Evolutionary conservation across 2,797 vertebrate species (phyloP), one percentile per base, ranked within the genome.

Genomic region (Luscinia megarhynchos): DNA sequence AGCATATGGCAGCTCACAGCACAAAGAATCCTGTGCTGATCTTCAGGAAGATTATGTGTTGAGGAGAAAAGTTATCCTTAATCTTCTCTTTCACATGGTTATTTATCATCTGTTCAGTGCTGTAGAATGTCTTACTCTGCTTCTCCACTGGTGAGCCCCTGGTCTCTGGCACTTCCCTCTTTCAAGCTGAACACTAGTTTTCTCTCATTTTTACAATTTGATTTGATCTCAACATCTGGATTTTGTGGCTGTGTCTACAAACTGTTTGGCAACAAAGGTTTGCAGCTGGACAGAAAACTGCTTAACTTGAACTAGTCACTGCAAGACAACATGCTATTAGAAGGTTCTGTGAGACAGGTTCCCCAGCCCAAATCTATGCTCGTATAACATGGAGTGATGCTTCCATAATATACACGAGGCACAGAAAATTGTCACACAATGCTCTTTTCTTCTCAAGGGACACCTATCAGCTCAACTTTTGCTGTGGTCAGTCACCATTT

Each of bases 401-500:
- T 75, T 81, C 79, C 53, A 38, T 17, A 51, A 64, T 11, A 87
- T 5, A 66, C 38, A 67, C 0, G 3, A 85, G n/a, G 15, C 30
- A 77, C 34, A 54, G 21, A 14, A 38, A 87, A 75, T 2, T 69
- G 67, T 73, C 82, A 85, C 29, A 86, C 57, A 83, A 45, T 2
- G 14, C 32, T 61, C 30, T 80, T 41, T 70, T 54, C 45, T 83
- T 83, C 76, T 78, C 55, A 72, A 91, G 82, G 72, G 45, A 38
- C 17, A 74, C 24, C 63, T 57, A 84, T 78, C 75, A 89, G 75
- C 78, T 83, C 81, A 73, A 27, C 16, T 72, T 83, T n/a, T 73
- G 41, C 77, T 92, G 72, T 46, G 57, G 59, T 93, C 93, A 68
- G 54, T 93, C 95, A 96, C 51, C 57, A 67, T 91, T 97, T 96